Percentiles rank a stretch among this genome's conserved stretches.
phyloP scores from a whole-genome alignment of 2,888 invertebrate genomes.

The Heteropelma amictum region DNA sequence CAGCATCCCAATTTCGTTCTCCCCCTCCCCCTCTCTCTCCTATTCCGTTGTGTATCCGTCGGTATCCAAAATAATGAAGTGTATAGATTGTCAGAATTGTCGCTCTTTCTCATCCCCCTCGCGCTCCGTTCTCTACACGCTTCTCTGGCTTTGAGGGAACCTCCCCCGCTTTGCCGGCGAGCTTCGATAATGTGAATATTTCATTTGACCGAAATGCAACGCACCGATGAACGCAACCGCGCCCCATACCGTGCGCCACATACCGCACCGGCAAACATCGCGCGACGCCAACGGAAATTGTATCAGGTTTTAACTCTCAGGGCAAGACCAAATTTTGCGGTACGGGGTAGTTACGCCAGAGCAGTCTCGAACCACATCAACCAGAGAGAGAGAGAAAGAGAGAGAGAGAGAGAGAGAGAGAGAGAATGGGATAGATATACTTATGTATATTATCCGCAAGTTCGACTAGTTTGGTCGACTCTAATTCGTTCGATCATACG shows the following conservation, averaged over 20 bases:
- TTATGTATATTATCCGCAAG: no score
- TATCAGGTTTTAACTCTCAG: slow-evolving; percentile 58
- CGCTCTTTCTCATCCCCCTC: background rate
- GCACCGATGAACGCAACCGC: slow-evolving; percentile 50
- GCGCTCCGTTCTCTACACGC: slow-evolving; percentile 17
- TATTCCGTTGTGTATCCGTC: background rate
- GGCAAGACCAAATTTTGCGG: slow-evolving; percentile 51
- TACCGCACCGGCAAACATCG: slow-evolving; percentile 54
- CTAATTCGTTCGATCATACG: slow-evolving; percentile 51
- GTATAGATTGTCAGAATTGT: slow-evolving; percentile 57
- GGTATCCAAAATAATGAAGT: slow-evolving; percentile 67
- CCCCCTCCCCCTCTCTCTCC: background rate
- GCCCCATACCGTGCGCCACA: slow-evolving; percentile 30
- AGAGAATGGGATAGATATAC: no score
- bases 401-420: background rate
- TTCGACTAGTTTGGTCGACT: slow-evolving; percentile 40
- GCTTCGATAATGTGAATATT: slow-evolving; percentile 68
- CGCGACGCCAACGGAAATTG: slow-evolving; percentile 56
- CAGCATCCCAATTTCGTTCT: background rate
- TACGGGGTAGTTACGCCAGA: slow-evolving; percentile 18
- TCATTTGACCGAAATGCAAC: slow-evolving; percentile 65
- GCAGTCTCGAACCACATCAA: slow-evolving; percentile 22
- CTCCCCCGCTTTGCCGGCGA: slow-evolving; percentile 5
- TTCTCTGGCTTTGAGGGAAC: slow-evolving; percentile 16
- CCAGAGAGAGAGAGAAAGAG: background rate